Percentiles rank a stretch among this genome's conserved stretches.
phyloP scores from a whole-genome alignment of 2,888 invertebrate genomes.

The Toxonevra muliebris region DNA sequence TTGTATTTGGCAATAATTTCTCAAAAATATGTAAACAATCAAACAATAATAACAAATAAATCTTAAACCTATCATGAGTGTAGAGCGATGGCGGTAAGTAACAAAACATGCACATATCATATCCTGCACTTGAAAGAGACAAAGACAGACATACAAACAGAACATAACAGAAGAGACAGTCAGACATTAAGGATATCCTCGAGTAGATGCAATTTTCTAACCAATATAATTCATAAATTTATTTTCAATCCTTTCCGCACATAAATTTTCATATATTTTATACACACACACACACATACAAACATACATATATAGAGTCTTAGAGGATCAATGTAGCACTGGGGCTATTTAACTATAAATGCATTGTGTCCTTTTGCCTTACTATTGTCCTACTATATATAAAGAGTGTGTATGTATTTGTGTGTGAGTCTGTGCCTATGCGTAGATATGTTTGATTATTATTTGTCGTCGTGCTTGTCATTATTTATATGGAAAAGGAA shows the following conservation, averaged over 20 bases:
- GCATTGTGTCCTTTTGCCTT: too few relatives aligned
- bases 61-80: not conserved
- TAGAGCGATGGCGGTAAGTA: not conserved
- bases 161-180: too few relatives aligned
- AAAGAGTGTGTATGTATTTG: too few relatives aligned
- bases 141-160: too few relatives aligned
- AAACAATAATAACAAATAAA: too few relatives aligned
- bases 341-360: too few relatives aligned
- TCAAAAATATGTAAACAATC: too few relatives aligned
- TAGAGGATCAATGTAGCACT: not conserved
- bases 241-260: constrained; percentile 62
- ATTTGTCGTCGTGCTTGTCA: constrained; percentile 60
- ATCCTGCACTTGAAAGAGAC: not conserved
- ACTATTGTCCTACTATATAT: too few relatives aligned
- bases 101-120: not conserved
- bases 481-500: constrained; percentile 57
- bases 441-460: constrained; percentile 41
- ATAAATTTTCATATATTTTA: constrained; percentile 54
- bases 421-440: not conserved
- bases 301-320: not conserved
- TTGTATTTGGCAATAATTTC: too few relatives aligned
- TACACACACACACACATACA: not conserved
- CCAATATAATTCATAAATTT: constrained; percentile 63
- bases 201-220: constrained; percentile 56
- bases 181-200: constrained; percentile 26